Conservation (phyloP, 2,113 vertebrate species). For the Prolemur simus region DNA sequence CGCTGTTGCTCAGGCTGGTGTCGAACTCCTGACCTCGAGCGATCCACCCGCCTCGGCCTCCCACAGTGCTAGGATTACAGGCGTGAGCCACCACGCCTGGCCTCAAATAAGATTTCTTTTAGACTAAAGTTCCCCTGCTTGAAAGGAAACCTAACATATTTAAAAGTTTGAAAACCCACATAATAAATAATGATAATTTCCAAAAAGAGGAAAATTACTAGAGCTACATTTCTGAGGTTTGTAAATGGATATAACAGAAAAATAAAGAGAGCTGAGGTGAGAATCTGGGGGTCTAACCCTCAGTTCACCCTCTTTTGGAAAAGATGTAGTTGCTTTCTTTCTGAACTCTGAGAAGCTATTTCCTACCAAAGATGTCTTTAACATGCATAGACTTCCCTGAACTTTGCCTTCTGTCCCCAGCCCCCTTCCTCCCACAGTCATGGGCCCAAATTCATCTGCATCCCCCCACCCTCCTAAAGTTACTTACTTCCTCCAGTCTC, state of each 20-base stretch:
- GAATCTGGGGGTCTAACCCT: neutral
- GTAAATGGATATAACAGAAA: neutral
- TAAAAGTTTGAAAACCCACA: neutral
- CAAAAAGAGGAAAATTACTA: neutral
- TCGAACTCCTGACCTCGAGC: too few species aligned
- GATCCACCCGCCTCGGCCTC: too few species aligned
- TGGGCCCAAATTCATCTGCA: neutral
- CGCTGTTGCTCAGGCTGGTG: too few species aligned
- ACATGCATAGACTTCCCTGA: neutral
- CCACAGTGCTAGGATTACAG: too few species aligned
- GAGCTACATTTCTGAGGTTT: neutral
- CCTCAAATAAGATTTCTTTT: neutral
- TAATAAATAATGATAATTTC: neutral
- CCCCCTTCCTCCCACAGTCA: neutral
- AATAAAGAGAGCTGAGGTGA: neutral
- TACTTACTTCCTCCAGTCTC: constrained; percentile 97
- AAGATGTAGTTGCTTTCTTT: neutral
- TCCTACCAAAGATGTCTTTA: neutral
- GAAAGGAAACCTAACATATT: neutral
- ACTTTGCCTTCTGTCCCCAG: neutral
- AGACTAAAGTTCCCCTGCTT: neutral
- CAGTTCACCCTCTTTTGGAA: neutral
- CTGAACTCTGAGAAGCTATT: neutral
- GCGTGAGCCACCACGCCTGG: too few species aligned
- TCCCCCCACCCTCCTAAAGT: neutral